phyloP scores from a whole-genome alignment of 2,888 invertebrate species.

The Yponomeuta evonymella region DNA sequence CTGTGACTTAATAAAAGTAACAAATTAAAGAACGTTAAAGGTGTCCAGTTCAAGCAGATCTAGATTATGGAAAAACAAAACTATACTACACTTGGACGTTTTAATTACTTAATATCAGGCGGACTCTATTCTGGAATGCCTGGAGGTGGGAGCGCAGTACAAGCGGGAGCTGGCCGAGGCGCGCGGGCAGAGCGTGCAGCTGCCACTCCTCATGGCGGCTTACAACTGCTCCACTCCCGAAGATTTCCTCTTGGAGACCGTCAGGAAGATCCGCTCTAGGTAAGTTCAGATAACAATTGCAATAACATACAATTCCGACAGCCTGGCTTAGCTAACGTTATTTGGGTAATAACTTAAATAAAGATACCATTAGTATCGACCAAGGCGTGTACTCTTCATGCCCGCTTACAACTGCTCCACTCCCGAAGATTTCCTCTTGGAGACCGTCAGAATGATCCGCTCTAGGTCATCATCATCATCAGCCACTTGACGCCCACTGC shows the following conservation, averaged over 20 bases:
- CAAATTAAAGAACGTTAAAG: too few species aligned
- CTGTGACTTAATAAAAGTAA: too few species aligned
- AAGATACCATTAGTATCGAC: slow-evolving; percentile 34
- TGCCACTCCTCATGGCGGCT: slow-evolving; percentile 90
- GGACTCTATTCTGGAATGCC: slow-evolving; percentile 93
- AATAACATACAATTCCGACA: not conserved
- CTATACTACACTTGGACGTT: not conserved
- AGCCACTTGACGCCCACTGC: too few species aligned
- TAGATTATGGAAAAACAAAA: too few species aligned
- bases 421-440: slow-evolving; percentile 80
- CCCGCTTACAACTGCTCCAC: slow-evolving; percentile 85
- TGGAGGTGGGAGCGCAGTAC: slow-evolving; percentile 84
- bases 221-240: slow-evolving; percentile 82
- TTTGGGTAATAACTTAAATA: too few species aligned
- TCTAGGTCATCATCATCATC: slow-evolving; percentile 89
- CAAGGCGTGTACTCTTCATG: slow-evolving; percentile 72
- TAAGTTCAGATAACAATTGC: slow-evolving; percentile 33
- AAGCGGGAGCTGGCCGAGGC: slow-evolving; percentile 74
- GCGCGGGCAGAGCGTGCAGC: slow-evolving; percentile 65
- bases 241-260: slow-evolving; percentile 87
- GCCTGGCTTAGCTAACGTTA: too few species aligned
- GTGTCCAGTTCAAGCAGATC: too few species aligned
- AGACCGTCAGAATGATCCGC: slow-evolving; percentile 71
- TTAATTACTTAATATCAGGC: slow-evolving; percentile 66
- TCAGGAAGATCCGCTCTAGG: slow-evolving; percentile 89